Evolutionary conservation across 2,888 invertebrate genomes (phyloP).

Genomic region (Teleiodes luculella): DNA sequence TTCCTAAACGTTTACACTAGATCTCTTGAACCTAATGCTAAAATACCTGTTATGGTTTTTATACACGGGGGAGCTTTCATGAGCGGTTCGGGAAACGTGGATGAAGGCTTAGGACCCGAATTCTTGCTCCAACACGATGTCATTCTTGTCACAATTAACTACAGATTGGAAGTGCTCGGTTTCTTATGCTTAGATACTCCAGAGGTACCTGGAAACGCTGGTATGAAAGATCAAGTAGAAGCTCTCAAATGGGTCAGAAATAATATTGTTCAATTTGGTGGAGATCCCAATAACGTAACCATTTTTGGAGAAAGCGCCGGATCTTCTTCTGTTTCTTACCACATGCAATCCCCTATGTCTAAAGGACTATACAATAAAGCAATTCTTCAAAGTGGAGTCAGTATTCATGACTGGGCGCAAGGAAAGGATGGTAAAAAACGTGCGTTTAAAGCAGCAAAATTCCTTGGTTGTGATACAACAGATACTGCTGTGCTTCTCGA

Average conservation of each 20-base stretch:
- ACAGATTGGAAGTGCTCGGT: too few species aligned
- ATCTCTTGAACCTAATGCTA: constrained; percentile 25
- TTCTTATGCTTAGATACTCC: too few species aligned
- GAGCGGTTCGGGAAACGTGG: constrained; percentile 43
- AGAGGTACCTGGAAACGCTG: too few species aligned
- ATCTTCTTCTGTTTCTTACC: constrained; percentile 45
- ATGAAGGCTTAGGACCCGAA: constrained; percentile 43
- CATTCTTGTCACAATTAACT: too few species aligned
- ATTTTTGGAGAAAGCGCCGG: constrained; percentile 57
- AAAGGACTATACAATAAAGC: too few species aligned
- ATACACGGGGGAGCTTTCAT: constrained; percentile 54
- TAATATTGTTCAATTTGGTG: constrained; percentile 43
- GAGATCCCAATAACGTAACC: too few species aligned
- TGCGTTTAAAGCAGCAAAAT: constrained; percentile 31
- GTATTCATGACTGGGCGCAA: too few species aligned
- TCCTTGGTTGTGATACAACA: constrained; percentile 30
- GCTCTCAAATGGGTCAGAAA: constrained; percentile 44
- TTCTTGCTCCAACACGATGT: too few species aligned
- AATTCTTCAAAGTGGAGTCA: too few species aligned
- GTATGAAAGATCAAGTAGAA: constrained; percentile 49
- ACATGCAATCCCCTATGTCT: constrained; percentile 52
- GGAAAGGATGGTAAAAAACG: too few species aligned
- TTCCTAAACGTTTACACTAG: constrained; percentile 49
- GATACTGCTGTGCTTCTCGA: constrained; percentile 29
- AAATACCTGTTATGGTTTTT: too few species aligned